Evolutionary conservation across 2,888 invertebrate species (phyloP), one percentile per base, ranked within the genome.

Genomic region (Drosophila siamana): DNA sequence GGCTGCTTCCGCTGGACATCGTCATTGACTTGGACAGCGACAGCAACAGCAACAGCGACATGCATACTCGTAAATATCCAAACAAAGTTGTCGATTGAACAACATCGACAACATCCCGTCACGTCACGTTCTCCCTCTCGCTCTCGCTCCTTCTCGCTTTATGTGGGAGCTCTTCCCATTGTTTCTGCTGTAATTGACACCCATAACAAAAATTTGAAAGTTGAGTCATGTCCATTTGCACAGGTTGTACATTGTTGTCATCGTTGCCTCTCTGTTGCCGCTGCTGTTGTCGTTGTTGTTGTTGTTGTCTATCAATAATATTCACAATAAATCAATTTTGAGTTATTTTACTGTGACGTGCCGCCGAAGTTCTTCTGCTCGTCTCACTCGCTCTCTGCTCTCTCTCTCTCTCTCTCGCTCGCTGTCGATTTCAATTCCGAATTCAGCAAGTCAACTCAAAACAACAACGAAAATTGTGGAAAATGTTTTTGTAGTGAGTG

Each of bases 21-120:
- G 41, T 4, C 60, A 41, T 7, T 40, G 41, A 28, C 30, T n/a
- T 4, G 9, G 30, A 11, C 30, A n/a, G n/a, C 47, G 28, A 33
- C 48, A 41, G 4, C 81, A n/a, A 11, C 30, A n/a, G n/a, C 47
- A 16, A 33, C 48, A 41, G 4, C 81, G 65, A 59, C 69, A 73
- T 76, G 82, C 78, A 89, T 86, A 41, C 16, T 54, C 52, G 52
- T 54, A 83, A 89, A 90, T 89, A 86, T 89, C 73, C 83, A 89
- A 86, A 80, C 84, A 80, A 78, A 89, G 89, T 85, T 82, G 88
- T 70, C 88, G 88, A 88, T 86, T 84, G 80, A 86, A 82, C 51
- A 40, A 52, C 51, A 83, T 88, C 83, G 81, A 86, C 89, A 81
- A 90, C 90, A 90, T 91, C 90, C 91, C 91, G 90, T 90, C 90